phyloP scores from a whole-genome alignment of 2,888 invertebrate species.

The Zygogramma bicolorata region DNA sequence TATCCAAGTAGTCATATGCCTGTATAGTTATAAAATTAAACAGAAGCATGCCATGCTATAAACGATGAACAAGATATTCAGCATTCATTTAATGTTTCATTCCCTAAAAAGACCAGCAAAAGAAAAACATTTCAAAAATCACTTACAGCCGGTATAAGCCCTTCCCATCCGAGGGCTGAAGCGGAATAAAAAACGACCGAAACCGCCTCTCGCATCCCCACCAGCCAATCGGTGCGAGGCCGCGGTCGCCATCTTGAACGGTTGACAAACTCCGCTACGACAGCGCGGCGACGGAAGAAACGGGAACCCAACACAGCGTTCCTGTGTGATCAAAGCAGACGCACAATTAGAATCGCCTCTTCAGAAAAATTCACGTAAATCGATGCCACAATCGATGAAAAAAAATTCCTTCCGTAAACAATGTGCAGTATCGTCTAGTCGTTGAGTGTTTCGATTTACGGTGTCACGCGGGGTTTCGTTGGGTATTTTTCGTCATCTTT shows the following conservation, averaged over 20 bases:
- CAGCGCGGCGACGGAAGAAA: conserved; percentile 59
- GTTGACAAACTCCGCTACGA: conserved; percentile 50
- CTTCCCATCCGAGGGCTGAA: conserved; percentile 44
- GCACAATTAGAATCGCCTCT: conserved; percentile 58
- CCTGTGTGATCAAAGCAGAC: conserved; percentile 56
- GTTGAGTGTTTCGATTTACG: conserved; percentile 23
- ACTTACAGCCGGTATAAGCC: conserved; percentile 48
- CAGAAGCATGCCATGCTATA: conserved; percentile 36
- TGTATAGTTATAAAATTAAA: conserved; percentile 56
- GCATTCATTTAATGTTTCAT: conserved; percentile 64
- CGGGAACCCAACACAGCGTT: conserved; percentile 59
- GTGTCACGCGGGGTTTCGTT: conserved; percentile 21
- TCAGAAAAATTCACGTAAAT: conserved; percentile 61
- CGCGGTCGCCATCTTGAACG: conserved; percentile 61
- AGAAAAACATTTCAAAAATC: conserved; percentile 54
- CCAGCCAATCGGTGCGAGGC: conserved; percentile 54
- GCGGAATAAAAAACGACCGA: conserved; percentile 44
- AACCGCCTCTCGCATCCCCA: conserved; percentile 52
- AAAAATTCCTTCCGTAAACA: conserved; percentile 35
- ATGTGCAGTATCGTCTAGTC: conserved; percentile 46
- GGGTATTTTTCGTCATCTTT: neutral
- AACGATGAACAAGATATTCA: conserved; percentile 56
- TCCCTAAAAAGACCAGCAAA: conserved; percentile 57
- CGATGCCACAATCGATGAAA: conserved; percentile 57
- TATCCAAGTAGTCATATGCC: conserved; percentile 48